Base-by-base conservation (phyloP, 2,797 vertebrate genomes). In the Chiloscyllium punctatum region DNA sequence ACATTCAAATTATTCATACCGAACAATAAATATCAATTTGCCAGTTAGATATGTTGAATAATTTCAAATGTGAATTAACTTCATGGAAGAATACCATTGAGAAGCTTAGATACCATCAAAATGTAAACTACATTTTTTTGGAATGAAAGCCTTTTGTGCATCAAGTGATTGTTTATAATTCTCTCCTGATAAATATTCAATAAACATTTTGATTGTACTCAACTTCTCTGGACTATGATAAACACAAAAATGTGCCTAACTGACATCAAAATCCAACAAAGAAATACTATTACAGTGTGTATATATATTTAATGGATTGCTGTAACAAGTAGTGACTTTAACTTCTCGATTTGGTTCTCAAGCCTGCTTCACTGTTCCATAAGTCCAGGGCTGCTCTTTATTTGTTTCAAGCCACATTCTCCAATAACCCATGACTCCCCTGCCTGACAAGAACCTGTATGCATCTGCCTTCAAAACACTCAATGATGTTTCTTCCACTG, bases 21-120 rank as follows among this genome's bases (percentile, higher is more conserved):
- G 4, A 71, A 94, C 91, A 94, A 94, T 71, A 94, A 94, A 48
- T 94, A 42, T 68, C 91, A 94, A 94, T 42, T 71, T 94, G 25
- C 37, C 91, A 94, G 71, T 42, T 71, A 71, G 66, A 48, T 3
- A 71, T 18, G 13, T 6, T 42, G 23, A 37, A 94, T 71, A 37
- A 48, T 37, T 94, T 42, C 68, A 94, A 94, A 69, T 8, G 6
- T 25, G 66, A 71, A 48, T 42, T 48, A 94, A 68, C 71, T 94
- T 48, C 66, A 48, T 2, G 91, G 15, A 71, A 4, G 37, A 23
- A 71, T 94, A 25, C 7, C 0, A 48, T 3, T 94, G 37, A 94
- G 23, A 71, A 42, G 91, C 21, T 62, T 15, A 90, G 3, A 30
- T 18, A 11, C 27, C 27, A 90, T 2, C 7, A 53, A 90, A 53